Percentiles rank a stretch among this genome's conserved stretches.
phyloP scores from a whole-genome alignment of 2,113 vertebrate genomes.

The Siniperca knerii region DNA sequence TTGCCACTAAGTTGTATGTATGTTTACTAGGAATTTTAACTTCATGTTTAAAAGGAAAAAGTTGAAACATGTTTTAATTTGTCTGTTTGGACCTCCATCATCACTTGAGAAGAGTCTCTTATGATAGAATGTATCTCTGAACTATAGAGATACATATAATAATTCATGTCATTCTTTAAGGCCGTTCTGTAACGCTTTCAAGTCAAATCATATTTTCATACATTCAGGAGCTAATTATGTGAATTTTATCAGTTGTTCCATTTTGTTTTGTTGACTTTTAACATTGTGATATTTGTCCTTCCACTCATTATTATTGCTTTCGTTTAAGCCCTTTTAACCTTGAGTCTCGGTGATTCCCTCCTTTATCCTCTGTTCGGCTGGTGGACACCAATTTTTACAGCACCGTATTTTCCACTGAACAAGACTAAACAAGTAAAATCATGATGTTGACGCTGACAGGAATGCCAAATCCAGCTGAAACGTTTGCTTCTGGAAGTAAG shows the following conservation, averaged over 20 bases:
- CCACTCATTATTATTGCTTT: neutral
- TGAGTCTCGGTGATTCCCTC: neutral
- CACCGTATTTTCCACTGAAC: slow-evolving; percentile 12
- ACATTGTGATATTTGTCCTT: slow-evolving; percentile 57
- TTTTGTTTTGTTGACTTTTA: slow-evolving; percentile 59
- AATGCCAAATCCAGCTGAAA: neutral
- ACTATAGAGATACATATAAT: slow-evolving; percentile 23
- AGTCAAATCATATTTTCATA: slow-evolving; percentile 64
- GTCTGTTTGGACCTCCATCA: slow-evolving; percentile 18
- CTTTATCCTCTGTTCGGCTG: neutral
- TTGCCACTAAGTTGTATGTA: slow-evolving; percentile 3
- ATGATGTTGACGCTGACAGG: neutral
- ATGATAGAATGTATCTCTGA: slow-evolving; percentile 63
- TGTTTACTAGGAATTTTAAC: slow-evolving; percentile 55
- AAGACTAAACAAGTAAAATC: neutral
- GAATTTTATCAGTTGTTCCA: slow-evolving; percentile 50
- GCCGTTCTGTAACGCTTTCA: slow-evolving; percentile 37
- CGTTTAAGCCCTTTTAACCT: neutral
- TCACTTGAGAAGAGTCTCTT: slow-evolving; percentile 14
- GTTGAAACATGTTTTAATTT: slow-evolving; percentile 28
- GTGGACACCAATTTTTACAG: neutral
- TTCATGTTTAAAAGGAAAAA: slow-evolving; percentile 51
- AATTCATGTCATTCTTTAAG: slow-evolving; percentile 6
- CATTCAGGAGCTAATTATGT: slow-evolving; percentile 43
- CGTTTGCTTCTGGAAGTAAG: neutral